Base-by-base conservation (phyloP, 2,888 invertebrate genomes). In the Matsumyia berberina region DNA sequence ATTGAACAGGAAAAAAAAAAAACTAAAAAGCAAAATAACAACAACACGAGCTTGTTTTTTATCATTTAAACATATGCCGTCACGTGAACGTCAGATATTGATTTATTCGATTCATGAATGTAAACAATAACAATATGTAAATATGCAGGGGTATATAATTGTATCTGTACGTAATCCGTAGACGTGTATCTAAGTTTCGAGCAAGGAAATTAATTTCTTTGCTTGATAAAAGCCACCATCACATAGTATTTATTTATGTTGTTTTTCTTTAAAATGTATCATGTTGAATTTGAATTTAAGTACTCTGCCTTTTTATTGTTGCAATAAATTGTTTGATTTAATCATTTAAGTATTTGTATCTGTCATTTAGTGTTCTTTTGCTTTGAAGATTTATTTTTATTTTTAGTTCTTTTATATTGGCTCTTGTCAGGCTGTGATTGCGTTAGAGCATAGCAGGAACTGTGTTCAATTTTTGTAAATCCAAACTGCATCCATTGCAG, bases 241-340 rank as follows among this genome's bases (percentile, higher is more conserved):
- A 31, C 8, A 15, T 9, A 35, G 8, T 7, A 9, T 35, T 7
- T 8, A 9, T 35, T 35, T 35, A 8, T 35, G 11, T 5, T 37
- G 17, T 19, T 17, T 57, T 57, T 24, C 19, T 37, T 24, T 7
- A 39, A 39, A 39, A 24, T 29, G n/a, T 24, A 12, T 37, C 29
- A 39, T 33, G 31, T 42, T 46, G 24, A 31, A 42, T 17, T 62
- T 62, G 11, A 62, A 46, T 62, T 62, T 44, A 46, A 29, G 62
- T 46, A 17, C 31, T 31, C 12, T 58, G 5, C 24, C 19, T 29
- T 60, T 46, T 62, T 62, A 62, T 62, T 44, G 17, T 31, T 46
- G 62, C 44, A 44, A 62, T 62, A 62, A 62, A 62, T 46, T 46
- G 33, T 33, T 46, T 46, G 9, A 33, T 44, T 62, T 62, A 15